Percentiles rank a stretch among this genome's conserved stretches.
Conservation (phyloP, 2,888 invertebrate species). For the Uropetala carovei region DNA sequence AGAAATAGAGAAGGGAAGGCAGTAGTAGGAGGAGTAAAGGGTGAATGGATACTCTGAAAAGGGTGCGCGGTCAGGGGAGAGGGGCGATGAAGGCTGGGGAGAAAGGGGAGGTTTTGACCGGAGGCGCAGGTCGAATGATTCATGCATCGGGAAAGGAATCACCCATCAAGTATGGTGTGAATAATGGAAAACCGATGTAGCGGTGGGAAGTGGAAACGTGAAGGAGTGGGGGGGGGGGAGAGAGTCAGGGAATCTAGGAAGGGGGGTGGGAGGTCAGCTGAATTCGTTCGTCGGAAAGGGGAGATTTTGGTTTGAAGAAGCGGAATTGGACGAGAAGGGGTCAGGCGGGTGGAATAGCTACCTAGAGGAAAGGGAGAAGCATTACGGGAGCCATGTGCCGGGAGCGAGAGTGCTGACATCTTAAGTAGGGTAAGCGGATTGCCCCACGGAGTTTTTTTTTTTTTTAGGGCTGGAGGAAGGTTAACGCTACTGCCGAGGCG, state of each 20-base stretch:
- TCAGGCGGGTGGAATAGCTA: too few species aligned
- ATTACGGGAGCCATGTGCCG: too few species aligned
- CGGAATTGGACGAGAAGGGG: too few species aligned
- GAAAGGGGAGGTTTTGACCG: not conserved
- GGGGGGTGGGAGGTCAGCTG: not conserved
- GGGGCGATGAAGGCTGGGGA: not conserved
- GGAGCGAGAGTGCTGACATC: not conserved
- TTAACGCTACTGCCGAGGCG: not conserved
- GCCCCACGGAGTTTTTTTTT: not conserved
- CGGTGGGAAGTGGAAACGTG: not conserved
- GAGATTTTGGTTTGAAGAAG: not conserved
- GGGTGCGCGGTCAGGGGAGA: not conserved
- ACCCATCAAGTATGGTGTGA: not conserved
- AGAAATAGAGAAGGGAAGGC: not conserved
- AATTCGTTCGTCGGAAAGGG: not conserved
- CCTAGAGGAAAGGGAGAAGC: too few species aligned
- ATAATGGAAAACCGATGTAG: constrained; percentile 29
- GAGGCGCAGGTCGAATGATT: constrained; percentile 25
- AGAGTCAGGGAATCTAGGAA: not conserved
- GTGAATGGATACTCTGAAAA: not conserved
- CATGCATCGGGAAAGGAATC: constrained; percentile 5
- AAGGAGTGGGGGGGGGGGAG: not conserved
- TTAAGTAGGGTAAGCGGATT: not conserved
- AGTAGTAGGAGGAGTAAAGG: not conserved
- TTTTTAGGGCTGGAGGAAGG: not conserved